These are phyloP conservation scores for Caprella mutica DNA, from an alignment of 2,888 invertebrate genomes.

Conservation along the genomic window DNA sequence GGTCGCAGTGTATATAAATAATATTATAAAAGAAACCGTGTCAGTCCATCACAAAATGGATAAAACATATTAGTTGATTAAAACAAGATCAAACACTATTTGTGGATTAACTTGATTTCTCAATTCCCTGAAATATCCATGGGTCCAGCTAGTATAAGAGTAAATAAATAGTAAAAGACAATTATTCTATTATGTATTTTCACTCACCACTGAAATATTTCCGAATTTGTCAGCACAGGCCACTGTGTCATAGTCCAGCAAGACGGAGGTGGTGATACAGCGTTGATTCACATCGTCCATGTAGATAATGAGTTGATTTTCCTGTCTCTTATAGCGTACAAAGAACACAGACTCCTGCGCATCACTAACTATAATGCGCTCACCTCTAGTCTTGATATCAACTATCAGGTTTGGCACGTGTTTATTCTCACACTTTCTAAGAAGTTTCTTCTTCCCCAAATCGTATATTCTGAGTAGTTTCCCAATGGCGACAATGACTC, in stretches of 20 bases:
- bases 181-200: too few species aligned
- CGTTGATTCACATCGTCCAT: conserved; percentile 96
- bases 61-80: neutral
- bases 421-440: conserved; percentile 96
- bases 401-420: conserved; percentile 92
- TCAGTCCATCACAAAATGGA: too few species aligned
- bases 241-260: conserved; percentile 91
- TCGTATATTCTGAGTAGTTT: conserved; percentile 86
- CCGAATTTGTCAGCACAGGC: conserved; percentile 97
- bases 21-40: too few species aligned
- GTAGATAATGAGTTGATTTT: conserved; percentile 95
- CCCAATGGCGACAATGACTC: conserved; percentile 83
- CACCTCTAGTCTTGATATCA: conserved; percentile 85
- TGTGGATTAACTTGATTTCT: too few species aligned
- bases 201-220: conserved; percentile 72
- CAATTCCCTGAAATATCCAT: too few species aligned
- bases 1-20: too few species aligned
- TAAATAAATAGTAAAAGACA: too few species aligned
- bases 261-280: conserved; percentile 84
- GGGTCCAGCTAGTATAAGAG: too few species aligned
- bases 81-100: neutral
- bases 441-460: conserved; percentile 86
- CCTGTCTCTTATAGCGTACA: conserved; percentile 82
- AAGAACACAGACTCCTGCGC: conserved; percentile 95
- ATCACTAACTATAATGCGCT: conserved; percentile 87